Evolutionary conservation across 2,888 invertebrate genomes (phyloP), one percentile per base, ranked within the genome.

Genomic region (Chydorus sphaericus): DNA sequence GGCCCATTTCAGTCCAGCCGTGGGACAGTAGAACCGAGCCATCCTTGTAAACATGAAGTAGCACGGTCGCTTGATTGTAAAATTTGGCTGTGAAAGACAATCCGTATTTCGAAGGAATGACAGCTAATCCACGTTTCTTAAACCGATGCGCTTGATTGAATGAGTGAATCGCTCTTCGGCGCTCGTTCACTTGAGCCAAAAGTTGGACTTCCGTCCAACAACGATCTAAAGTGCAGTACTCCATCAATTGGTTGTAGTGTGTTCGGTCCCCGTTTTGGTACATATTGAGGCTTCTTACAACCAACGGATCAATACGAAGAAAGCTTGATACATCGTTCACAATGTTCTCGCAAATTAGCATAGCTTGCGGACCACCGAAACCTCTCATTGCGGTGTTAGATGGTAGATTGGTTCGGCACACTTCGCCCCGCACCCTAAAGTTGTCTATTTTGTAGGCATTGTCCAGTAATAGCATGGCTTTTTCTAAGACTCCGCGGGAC

Each of bases 311-410:
- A 61, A 80, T 78, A 0, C 77, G 75, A 20, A 90, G 71, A 62
- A 75, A 77, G 31, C 77, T 71, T 6, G 76, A 74, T 30, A 91
- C 77, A 68, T 83, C 77, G 14, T 23, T 49, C n/a, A 29, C 76
- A 62, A 88, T 82, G 62, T 75, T 78, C 70, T 93, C 93, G 0
- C 79, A 84, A 2, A 82, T 78, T 66, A 87, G 84, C 89, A 91
- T 89, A 29, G 84, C 90, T 67, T 92, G 92, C 0, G 92, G 92
- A 0, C 82, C 89, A 6, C 92, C 92, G 65, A 91, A 92, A 2
- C 90, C 91, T 63, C 94, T 75, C 65, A 93, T 94, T 0, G 94
- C 94, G 0, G 93, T 94, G 67, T 90, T 91, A 0, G 91, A 90
- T 0, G 91, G 82, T 53, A 89, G 69, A 73, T 96, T 92, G 0